Base-by-base conservation (phyloP, 92 coral and sea anemone genomes). In the Siderastrea siderea region DNA sequence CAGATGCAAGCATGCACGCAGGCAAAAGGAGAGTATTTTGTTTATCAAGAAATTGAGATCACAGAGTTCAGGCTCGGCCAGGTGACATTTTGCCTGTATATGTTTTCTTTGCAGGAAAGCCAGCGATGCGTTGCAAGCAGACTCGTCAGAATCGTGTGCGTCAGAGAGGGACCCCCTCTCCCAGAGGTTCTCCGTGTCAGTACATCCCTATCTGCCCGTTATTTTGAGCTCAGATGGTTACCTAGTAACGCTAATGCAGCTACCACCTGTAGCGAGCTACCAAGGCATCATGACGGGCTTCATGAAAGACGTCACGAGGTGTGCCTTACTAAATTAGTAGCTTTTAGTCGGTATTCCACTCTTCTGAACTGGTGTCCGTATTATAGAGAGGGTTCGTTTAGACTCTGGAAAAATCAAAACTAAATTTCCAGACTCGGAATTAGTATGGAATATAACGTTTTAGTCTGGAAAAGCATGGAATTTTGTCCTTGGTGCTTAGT, bases 201-300 rank as follows among this genome's bases (percentile, higher is more conserved):
- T 91, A 17, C 99, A 97, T 71, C 96, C 98, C 15, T 76, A 72
- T 67, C 88, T 90, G 51, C 99, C 99, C 6, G 71, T 97, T 5
- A 47, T 95, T 70, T 87, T 97, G 55, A 94, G 93, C 71, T 95
- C 99, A 10, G 99, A 97, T 94, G 99, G 99, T 51, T 97, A 97
- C 81, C 84, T 94, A 16, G 98, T 97, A 57, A 97, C 98, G 4
- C 74, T 97, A 47, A 86, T 97, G 84, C 98, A 97, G 90, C 73
- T 97, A n/a, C 96, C 94, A 46, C 76, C 89, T 17, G 91, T 89
- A 50, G 95, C 96, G 71, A 94, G 87, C 75, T 92, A 96, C 71
- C 86, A 81, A 66, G 90, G 93, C 26, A 69, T 93, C 77, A 97
- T 97, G 90, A 87, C 89, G 10, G 78, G 93, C 62, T 74, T 97